Evolutionary conservation across 2,797 vertebrate genomes (phyloP).

Genomic region (Margarornis squamiger): DNA sequence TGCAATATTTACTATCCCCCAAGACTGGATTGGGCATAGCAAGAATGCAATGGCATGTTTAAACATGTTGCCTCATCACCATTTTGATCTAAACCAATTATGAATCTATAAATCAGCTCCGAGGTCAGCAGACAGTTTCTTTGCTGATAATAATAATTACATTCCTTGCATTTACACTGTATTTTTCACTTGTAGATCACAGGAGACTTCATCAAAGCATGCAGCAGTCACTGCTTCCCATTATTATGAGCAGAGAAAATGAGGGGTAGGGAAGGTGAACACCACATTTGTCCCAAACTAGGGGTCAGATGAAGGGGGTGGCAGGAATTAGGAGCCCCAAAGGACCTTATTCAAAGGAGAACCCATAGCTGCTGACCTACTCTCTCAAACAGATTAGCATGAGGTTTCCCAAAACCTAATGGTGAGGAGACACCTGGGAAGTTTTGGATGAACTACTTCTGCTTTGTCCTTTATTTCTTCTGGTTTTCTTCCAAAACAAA

Average conservation of each 20-base stretch:
- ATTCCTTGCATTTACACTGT: neutral
- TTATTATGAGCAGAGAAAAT: conserved; percentile 10
- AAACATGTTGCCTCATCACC: neutral
- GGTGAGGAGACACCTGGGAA: neutral
- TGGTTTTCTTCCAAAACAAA: neutral
- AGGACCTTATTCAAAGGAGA: neutral
- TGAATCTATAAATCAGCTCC: conserved; percentile 33
- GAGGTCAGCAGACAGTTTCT: conserved; percentile 12
- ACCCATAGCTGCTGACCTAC: neutral
- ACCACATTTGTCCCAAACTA: neutral
- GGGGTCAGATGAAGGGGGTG: neutral
- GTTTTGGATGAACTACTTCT: neutral
- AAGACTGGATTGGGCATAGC: neutral
- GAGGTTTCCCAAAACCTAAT: neutral
- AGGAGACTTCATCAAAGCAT: conserved; percentile 51
- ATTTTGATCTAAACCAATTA: neutral
- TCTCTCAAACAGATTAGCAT: neutral
- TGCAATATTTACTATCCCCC: neutral
- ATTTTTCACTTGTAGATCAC: conserved; percentile 38
- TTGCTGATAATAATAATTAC: conserved; percentile 52
- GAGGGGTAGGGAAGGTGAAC: neutral
- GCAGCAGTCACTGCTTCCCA: neutral
- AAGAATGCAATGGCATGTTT: neutral
- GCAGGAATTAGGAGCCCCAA: neutral
- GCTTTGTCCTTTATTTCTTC: neutral